Percentiles rank a stretch among this genome's conserved stretches.
Evolutionary conservation across 2,888 invertebrate species (phyloP).

Genomic region (Abrostola tripartita): DNA sequence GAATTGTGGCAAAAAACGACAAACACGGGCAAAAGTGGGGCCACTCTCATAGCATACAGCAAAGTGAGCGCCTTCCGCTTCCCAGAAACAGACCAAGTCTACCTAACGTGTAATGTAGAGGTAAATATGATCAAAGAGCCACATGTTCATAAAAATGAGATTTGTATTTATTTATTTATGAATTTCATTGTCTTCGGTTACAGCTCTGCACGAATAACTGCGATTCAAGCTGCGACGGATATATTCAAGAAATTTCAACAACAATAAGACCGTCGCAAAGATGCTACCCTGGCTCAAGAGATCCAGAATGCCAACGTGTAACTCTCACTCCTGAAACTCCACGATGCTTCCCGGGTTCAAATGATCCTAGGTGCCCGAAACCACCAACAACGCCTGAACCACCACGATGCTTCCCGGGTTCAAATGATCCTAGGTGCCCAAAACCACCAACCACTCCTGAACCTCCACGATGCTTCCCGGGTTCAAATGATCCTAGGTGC

Average conservation of each 20-base stretch:
- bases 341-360: constrained; percentile 66
- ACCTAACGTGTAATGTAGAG: constrained; percentile 92
- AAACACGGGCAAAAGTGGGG: constrained; percentile 88
- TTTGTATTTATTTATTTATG: neutral
- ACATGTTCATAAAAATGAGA: neutral
- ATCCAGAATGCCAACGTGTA: constrained; percentile 72
- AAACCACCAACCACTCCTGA: constrained; percentile 27
- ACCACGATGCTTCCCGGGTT: constrained; percentile 53
- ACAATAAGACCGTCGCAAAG: constrained; percentile 66
- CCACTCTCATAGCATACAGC: constrained; percentile 90
- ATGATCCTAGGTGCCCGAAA: constrained; percentile 67
- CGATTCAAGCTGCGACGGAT: constrained; percentile 74
- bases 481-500: constrained; percentile 66
- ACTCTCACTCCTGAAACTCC: constrained; percentile 36
- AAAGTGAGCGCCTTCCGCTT: constrained; percentile 92
- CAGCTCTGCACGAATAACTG: constrained; percentile 82
- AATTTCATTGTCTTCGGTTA: constrained; percentile 45
- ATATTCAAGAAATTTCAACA: constrained; percentile 73
- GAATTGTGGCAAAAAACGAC: constrained; percentile 90
- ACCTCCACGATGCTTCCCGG: constrained; percentile 50
- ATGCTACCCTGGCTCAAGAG: constrained; percentile 73
- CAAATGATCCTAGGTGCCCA: constrained; percentile 43
- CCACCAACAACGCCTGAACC: constrained; percentile 33
- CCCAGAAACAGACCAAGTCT: constrained; percentile 92
- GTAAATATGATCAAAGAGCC: constrained; percentile 69